Conservation (phyloP, 30 jellyfish, hydroid and myxozoan genomes). For the Hydractinia symbiolongicarpus region DNA sequence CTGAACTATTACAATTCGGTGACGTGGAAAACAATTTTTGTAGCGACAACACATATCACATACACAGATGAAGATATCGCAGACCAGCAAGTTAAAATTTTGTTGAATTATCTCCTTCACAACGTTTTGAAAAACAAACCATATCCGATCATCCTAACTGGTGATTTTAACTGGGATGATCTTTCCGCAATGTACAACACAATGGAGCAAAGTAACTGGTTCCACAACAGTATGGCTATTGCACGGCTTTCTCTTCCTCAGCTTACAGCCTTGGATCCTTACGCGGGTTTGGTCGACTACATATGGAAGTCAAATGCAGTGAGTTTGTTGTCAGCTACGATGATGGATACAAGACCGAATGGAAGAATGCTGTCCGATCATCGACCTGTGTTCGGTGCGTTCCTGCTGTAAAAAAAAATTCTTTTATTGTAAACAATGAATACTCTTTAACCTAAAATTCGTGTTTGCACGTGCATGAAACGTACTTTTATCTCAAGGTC, state of each 20-base stretch:
- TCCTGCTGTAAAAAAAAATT: too few species aligned
- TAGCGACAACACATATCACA: constrained; percentile 27
- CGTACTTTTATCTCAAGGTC: too few species aligned
- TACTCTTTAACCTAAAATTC: too few species aligned
- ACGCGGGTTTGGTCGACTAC: constrained; percentile 7
- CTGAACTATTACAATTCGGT: neutral
- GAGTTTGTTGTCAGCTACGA: constrained; percentile 19
- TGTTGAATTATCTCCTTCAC: neutral
- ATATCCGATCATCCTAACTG: constrained; percentile 21
- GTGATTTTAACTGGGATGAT: constrained; percentile 25
- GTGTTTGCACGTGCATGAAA: too few species aligned
- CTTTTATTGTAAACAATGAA: too few species aligned
- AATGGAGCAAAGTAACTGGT: neutral
- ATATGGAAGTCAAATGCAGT: constrained; percentile 5
- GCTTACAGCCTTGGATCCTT: constrained; percentile 2
- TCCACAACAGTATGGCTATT: constrained; percentile 10
- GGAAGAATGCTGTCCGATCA: constrained; percentile 23
- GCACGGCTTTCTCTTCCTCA: neutral
- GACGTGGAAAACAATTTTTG: constrained; percentile 19
- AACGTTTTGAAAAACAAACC: constrained; percentile 6
- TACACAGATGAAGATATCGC: constrained; percentile 7
- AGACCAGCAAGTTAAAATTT: constrained; percentile 15
- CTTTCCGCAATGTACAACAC: constrained; percentile 2
- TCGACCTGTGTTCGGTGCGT: constrained; percentile 20
- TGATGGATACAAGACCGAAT: constrained; percentile 26